A percentile compares a stretch with the other conserved stretches of the same genome.
Evolutionary conservation across 2,797 vertebrate species (phyloP).

Genomic region (Xerus rutilus): DNA sequence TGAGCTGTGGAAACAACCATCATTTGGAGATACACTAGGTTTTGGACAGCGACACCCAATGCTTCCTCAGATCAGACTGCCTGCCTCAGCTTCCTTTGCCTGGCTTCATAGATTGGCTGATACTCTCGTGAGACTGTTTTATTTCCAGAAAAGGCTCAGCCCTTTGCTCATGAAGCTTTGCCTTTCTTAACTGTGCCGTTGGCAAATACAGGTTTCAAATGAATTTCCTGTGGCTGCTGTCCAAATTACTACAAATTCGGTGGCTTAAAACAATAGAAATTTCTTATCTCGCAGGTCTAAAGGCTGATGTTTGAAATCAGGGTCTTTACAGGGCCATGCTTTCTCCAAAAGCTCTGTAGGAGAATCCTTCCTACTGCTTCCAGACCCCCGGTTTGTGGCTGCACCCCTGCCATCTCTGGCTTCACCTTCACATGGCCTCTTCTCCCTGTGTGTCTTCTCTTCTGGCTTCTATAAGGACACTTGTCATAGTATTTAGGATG

Average conservation of each 20-base stretch:
- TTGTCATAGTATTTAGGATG: neutral
- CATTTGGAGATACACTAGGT: neutral
- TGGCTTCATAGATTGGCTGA: neutral
- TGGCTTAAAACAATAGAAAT: neutral
- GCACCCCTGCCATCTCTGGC: neutral
- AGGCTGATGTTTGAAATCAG: neutral
- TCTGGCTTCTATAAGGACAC: neutral
- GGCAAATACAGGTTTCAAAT: neutral
- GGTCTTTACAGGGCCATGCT: neutral
- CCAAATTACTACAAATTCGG: neutral
- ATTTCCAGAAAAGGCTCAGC: neutral
- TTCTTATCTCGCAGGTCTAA: neutral
- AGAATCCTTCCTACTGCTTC: neutral
- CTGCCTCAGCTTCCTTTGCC: neutral
- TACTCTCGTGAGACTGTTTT: neutral
- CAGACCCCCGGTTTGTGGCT: too few species aligned
- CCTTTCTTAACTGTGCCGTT: neutral
- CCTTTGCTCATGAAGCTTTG: neutral
- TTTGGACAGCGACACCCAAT: neutral
- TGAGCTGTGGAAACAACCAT: neutral
- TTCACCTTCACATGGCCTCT: neutral
- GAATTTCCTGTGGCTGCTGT: neutral
- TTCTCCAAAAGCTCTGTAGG: too few species aligned
- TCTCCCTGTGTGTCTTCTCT: too few species aligned
- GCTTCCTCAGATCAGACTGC: neutral